Evolutionary conservation across 2,113 vertebrate genomes (phyloP), one percentile per base, ranked within the genome.

Genomic region (Archocentrus centrarchus): DNA sequence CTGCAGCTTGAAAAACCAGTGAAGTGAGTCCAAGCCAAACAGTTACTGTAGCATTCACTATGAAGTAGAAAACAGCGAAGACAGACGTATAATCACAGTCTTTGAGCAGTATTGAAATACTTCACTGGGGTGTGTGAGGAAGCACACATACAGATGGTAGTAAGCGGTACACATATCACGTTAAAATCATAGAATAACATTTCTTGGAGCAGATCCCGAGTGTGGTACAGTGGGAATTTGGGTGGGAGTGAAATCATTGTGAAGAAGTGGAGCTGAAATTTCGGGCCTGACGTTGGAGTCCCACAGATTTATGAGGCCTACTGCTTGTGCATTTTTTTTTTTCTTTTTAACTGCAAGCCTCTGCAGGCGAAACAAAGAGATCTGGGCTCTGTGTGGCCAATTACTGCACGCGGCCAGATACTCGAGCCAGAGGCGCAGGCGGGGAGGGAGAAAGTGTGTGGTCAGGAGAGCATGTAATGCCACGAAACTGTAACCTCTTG

Each of bases 281-380:
- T 91, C 35, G 85, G 93, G 93, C 85, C 91, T 88, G 93, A 93
- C 90, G 84, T 50, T 18, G 83, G 91, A 93, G 87, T 93, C 92
- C 92, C 87, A 39, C 85, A 93, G 95, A 96, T 96, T 95, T 94
- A 96, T 77, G 93, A 94, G 94, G 90, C 93, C 93, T 83, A 83
- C 92, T 81, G 93, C 92, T 91, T 86, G 93, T 92, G 90, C 86
- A 79, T 88, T 90, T 47, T 47, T 47, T 24, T 47, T 44, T 47
- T 70, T 11, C 3, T 70, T 73, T 80, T 92, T 75, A 80, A 93
- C 94, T 92, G 59, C 95, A 95, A 95, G 92, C 92, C 94, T 93
- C 91, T 83, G 93, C 94, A 92, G 93, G 88, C 75, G 87, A 93
- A 94, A 95, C 93, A 94, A 94, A 91, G 91, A 90, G 93, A 91